These are phyloP conservation scores for Luperina nickerlii DNA, from an alignment of 2,888 invertebrate genomes.

Conservation along the genomic window DNA sequence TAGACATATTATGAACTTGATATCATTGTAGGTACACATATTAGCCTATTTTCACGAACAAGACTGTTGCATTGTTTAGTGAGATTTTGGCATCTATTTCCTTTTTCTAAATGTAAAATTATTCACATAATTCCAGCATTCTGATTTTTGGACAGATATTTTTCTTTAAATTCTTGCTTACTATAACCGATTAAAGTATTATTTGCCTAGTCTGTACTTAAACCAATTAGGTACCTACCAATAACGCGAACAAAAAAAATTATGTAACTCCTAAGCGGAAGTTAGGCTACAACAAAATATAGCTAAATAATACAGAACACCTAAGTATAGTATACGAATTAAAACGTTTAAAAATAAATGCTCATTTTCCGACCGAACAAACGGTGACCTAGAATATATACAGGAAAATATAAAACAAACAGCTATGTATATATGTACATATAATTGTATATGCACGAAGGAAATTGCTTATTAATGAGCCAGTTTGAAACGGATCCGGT, in stretches of 20 bases:
- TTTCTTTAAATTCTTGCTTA: neutral
- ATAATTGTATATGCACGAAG: conserved; percentile 2
- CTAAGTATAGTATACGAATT: neutral
- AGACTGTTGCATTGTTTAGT: neutral
- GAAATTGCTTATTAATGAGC: conserved; percentile 56
- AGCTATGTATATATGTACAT: neutral
- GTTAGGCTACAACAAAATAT: neutral
- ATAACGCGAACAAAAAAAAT: neutral
- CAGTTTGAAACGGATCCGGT: conserved; percentile 47
- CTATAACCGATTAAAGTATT: neutral
- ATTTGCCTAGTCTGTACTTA: neutral
- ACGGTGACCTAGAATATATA: conserved; percentile 30
- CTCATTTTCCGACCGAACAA: conserved; percentile 21
- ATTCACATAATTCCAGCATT: neutral
- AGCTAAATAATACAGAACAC: neutral
- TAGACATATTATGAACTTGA: neutral
- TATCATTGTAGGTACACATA: neutral
- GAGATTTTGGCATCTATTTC: neutral
- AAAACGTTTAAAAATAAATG: neutral
- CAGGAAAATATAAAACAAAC: conserved; percentile 29
- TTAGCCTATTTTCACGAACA: neutral
- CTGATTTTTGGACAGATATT: neutral
- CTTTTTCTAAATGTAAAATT: neutral
- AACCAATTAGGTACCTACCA: neutral
- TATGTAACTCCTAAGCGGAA: neutral